A percentile compares a stretch with the other conserved stretches of the same genome.
Evolutionary conservation across 2,113 vertebrate genomes (phyloP).

Genomic region (Carettochelys insculpta): DNA sequence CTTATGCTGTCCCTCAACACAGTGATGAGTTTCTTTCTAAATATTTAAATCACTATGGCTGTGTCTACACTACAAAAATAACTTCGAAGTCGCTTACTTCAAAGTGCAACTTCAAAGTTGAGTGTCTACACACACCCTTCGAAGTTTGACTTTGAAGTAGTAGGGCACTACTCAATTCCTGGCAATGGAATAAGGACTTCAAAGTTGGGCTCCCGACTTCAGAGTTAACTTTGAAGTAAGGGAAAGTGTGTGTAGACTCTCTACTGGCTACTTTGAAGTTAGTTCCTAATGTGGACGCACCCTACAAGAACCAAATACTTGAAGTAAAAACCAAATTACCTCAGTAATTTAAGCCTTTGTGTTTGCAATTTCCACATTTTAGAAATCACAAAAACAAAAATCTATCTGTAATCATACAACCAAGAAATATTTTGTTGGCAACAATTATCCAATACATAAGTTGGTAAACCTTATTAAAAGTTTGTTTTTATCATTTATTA

Average conservation of each 20-base stretch:
- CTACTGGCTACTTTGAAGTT: no score
- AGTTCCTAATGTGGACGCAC: no score
- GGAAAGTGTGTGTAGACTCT: no score
- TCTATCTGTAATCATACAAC: conserved; percentile 46
- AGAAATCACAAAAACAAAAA: neutral
- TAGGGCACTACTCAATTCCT: no score
- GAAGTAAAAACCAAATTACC: conserved; percentile 11
- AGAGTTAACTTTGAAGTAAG: no score
- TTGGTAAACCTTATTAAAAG: neutral
- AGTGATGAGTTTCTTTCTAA: conserved; percentile 38
- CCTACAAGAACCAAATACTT: neutral
- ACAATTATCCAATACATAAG: conserved; percentile 32
- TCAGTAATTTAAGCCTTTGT: neutral
- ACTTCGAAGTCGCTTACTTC: no score
- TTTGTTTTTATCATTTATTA: conserved; percentile 16
- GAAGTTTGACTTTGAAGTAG: no score
- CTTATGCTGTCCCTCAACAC: neutral
- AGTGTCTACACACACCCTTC: no score
- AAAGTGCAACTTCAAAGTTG: no score
- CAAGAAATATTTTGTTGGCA: conserved; percentile 41
- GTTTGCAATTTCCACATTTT: conserved; percentile 23
- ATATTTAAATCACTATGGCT: neutral
- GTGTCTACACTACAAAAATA: no score
- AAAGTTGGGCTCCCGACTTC: no score
- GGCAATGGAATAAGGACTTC: no score